Evolutionary conservation across 2,797 vertebrate species (phyloP).

Genomic region (Lepus oiostolus): DNA sequence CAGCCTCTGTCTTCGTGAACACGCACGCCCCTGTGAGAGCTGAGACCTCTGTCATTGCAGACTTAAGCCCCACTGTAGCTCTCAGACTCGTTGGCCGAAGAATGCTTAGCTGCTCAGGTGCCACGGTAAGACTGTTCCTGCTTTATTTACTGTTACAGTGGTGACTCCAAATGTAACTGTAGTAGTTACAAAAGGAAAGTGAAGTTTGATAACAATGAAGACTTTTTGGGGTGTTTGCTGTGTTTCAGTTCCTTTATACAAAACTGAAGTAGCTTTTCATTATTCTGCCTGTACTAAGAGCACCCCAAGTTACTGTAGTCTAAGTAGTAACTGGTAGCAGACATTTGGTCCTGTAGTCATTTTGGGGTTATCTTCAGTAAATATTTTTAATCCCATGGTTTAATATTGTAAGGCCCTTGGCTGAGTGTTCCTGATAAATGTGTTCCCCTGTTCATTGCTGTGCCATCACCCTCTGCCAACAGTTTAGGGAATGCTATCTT

Average conservation of each 20-base stretch:
- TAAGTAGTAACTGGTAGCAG: not conserved
- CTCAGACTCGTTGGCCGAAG: not conserved
- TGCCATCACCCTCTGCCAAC: not conserved
- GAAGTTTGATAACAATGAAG: not conserved
- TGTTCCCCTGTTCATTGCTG: not conserved
- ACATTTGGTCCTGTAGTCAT: not conserved
- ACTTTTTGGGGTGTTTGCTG: not conserved
- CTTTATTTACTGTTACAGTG: not conserved
- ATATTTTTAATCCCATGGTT: conserved; percentile 4
- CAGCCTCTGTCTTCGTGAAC: not conserved
- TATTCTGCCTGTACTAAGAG: not conserved
- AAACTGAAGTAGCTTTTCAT: not conserved
- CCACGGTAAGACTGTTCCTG: not conserved
- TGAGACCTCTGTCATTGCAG: not conserved
- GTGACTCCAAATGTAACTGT: not conserved
- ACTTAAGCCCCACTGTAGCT: not conserved
- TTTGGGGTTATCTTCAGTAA: not conserved
- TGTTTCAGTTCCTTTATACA: not conserved
- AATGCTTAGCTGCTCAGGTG: not conserved
- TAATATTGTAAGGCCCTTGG: not conserved
- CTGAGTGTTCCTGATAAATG: not conserved
- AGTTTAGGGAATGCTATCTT: not conserved
- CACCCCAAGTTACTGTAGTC: not conserved
- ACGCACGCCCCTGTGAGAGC: not conserved
- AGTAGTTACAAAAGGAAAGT: not conserved